Base-by-base conservation (phyloP, 2,113 vertebrate genomes). In the Dermatemys mawii region DNA sequence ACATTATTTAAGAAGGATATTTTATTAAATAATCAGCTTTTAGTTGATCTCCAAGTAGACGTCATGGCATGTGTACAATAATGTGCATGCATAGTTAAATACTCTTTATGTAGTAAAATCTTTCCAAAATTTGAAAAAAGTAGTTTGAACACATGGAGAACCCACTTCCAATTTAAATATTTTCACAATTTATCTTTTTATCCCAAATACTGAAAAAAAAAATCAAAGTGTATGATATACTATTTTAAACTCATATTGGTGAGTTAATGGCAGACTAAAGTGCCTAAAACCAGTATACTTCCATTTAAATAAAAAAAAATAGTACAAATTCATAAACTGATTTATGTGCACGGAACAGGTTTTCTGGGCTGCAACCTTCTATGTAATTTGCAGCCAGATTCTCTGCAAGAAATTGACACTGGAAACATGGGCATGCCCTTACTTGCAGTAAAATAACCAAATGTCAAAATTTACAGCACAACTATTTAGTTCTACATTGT, bases 381-480 rank as follows among this genome's bases (percentile, higher is more conserved):
- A 84, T n/a, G 86, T n/a, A 83, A 94, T 92, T 41, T 93, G 79
- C 82, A 93, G 79, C 84, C 83, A 93, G 67, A 75, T 24, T 29
- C 73, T 93, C 79, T 70, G 54, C 78, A 85, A 96, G 93, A 84
- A 91, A 93, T 81, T 76, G 73, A 91, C 41, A 88, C 82, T 55
- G 81, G 86, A 88, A 95, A 87, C n/a, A 83, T 87, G 93, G 82
- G 13, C 87, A 93, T 96, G 54, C 26, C 55, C 88, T 96, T 76
- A 46, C 26, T 41, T 44, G 49, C 49, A 35, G 63, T 38, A 75
- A 75, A 78, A 48, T 76, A 83, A 89, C 75, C 17, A 90, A 88
- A 27, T 2, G 22, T 67, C 79, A 88, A 91, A 93, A n/a, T 83
- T 67, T 75, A 78, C 7, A 84, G 79, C 60, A 94, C 44, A 96